Evolutionary conservation across 2,888 invertebrate species (phyloP).

Genomic region (Epinotia brunnichana): DNA sequence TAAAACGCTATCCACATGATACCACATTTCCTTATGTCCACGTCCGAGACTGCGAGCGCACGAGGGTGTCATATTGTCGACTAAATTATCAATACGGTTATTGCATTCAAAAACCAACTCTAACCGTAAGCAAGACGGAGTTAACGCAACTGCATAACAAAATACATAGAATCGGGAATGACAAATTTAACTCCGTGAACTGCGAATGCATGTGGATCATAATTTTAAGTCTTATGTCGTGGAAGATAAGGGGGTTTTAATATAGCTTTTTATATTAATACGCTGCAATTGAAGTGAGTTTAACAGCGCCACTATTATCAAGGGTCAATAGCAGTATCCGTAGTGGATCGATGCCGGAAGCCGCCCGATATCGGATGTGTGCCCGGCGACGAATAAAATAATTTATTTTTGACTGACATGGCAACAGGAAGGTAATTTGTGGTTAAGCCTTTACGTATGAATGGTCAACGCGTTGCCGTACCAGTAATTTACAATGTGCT

Average conservation of each 20-base stretch:
- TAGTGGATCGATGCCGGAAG: constrained; percentile 71
- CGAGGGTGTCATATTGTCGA: constrained; percentile 43
- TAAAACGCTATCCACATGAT: constrained; percentile 4
- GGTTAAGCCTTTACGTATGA: constrained; percentile 40
- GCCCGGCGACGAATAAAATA: constrained; percentile 57
- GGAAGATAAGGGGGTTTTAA: constrained; percentile 47
- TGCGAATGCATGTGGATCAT: constrained; percentile 8
- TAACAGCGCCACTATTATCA: constrained; percentile 57
- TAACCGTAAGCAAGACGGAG: constrained; percentile 3
- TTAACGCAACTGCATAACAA: constrained; percentile 15
- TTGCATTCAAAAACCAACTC: constrained; percentile 17
- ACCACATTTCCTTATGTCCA: constrained; percentile 43
- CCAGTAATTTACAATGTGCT: constrained; percentile 39
- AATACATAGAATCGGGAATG: constrained; percentile 19
- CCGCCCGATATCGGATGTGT: constrained; percentile 63
- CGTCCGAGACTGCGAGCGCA: constrained; percentile 38
- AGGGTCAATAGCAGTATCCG: constrained; percentile 71
- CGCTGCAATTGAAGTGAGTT: constrained; percentile 55
- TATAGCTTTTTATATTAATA: constrained; percentile 45
- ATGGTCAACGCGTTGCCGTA: constrained; percentile 23
- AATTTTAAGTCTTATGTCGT: constrained; percentile 35
- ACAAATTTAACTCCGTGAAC: constrained; percentile 33
- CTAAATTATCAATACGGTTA: background rate
- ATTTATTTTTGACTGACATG: constrained; percentile 52
- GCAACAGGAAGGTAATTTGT: constrained; percentile 51